These are phyloP conservation scores for Cerceris ruficornis DNA, from an alignment of 2,888 invertebrate genomes.

Conservation along the genomic window DNA sequence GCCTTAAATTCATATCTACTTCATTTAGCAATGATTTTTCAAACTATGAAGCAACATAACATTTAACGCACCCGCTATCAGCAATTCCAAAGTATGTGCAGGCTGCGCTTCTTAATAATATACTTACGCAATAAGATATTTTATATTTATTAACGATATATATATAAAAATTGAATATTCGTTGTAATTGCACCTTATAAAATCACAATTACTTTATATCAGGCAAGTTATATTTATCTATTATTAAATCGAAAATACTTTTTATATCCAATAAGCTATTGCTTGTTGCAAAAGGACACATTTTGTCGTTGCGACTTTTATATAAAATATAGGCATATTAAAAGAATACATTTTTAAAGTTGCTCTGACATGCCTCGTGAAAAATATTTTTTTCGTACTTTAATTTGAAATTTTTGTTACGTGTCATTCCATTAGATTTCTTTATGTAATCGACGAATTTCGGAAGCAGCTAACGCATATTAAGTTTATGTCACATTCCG, in stretches of 20 bases:
- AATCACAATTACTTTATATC: slow-evolving; percentile 57
- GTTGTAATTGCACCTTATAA: slow-evolving; percentile 56
- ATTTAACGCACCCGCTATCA: slow-evolving; percentile 24
- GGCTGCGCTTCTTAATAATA: slow-evolving; percentile 37
- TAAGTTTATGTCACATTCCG: slow-evolving; percentile 28
- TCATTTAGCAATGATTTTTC: slow-evolving; percentile 30
- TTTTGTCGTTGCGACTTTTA: slow-evolving; percentile 41
- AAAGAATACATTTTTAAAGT: slow-evolving; percentile 29
- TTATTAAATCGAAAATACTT: slow-evolving; percentile 49
- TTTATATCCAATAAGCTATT: slow-evolving; percentile 46
- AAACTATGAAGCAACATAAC: slow-evolving; percentile 55
- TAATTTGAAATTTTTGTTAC: slow-evolving; percentile 23
- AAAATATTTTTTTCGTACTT: slow-evolving; percentile 46
- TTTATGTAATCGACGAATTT: slow-evolving; percentile 36
- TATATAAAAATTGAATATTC: slow-evolving; percentile 54
- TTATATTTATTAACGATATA: slow-evolving; percentile 34
- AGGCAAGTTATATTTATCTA: slow-evolving; percentile 41
- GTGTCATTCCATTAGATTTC: slow-evolving; percentile 7
- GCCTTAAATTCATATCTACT: slow-evolving; percentile 34
- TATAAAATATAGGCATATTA: slow-evolving; percentile 51
- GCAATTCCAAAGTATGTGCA: slow-evolving; percentile 43
- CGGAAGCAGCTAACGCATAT: slow-evolving; percentile 32
- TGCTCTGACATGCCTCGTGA: slow-evolving; percentile 31
- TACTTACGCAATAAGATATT: slow-evolving; percentile 28
- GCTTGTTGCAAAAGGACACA: slow-evolving; percentile 60